A percentile compares a stretch with the other conserved stretches of the same genome.
Conservation (phyloP, 2,113 vertebrate species). For the western clawed frog (Xenopus tropicalis) region UCB_Xtro_10.0 CM004443.2:125802001-125802500, state of each 20-base stretch:
- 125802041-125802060: too few species aligned
- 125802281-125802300: constrained; percentile 31
- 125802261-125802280: background rate
- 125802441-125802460: constrained; percentile 26
- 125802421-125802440: constrained; percentile 37
- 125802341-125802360: constrained; percentile 36
- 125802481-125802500: background rate
- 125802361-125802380: constrained; percentile 40
- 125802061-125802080: too few species aligned
- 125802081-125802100: too few species aligned
- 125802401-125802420: constrained; percentile 38
- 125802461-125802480: constrained; percentile 12
- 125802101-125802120: too few species aligned
- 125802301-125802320: constrained; percentile 33
- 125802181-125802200: background rate
- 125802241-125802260: constrained; percentile 26
- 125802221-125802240: constrained; percentile 1
- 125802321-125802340: constrained; percentile 40
- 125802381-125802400: constrained; percentile 42
- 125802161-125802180: background rate
- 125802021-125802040: too few species aligned
- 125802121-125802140: too few species aligned
- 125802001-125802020: too few species aligned
- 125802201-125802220: background rate
- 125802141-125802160: too few species aligned